A percentile compares a stretch with the other conserved stretches of the same genome.
Conservation (phyloP, 1,140 invertebrate genomes). For the Dinoponera quadriceps region DNA sequence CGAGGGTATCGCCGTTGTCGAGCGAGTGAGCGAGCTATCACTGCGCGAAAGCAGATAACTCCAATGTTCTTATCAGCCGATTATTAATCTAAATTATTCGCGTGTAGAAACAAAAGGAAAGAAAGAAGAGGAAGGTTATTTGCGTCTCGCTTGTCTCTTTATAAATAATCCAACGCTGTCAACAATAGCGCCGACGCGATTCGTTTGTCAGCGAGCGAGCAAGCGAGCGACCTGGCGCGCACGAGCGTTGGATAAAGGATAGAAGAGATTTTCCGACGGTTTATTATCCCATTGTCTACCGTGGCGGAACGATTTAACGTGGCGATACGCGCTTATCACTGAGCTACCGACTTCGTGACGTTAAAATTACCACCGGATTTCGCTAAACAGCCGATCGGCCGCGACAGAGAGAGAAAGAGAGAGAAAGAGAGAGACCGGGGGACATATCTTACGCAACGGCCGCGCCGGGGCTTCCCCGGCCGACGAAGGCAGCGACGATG, state of each 20-base stretch:
- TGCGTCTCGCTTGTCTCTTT: background rate
- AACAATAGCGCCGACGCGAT: constrained; percentile 22
- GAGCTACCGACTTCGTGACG: constrained; percentile 38
- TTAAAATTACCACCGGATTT: constrained; percentile 43
- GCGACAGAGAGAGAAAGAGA: no score
- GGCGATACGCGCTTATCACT: constrained; percentile 36
- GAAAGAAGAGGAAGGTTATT: no score
- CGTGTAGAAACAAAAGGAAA: no score
- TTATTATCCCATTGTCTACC: constrained; percentile 53
- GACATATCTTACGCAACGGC: constrained; percentile 17
- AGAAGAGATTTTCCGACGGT: constrained; percentile 37
- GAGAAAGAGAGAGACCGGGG: no score
- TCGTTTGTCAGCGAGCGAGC: constrained; percentile 12
- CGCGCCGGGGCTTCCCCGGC: background rate
- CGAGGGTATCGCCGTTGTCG: background rate
- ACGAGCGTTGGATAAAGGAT: background rate
- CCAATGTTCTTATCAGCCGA: background rate
- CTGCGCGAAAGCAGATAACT: background rate
- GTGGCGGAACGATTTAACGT: constrained; percentile 39
- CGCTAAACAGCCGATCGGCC: constrained; percentile 21
- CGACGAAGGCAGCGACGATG: constrained; percentile 12
- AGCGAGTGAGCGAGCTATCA: background rate
- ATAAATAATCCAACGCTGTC: constrained; percentile 12
- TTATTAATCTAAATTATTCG: constrained; percentile 11
- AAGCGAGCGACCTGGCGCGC: no score